These are phyloP conservation scores for Philotrypesis tridentata DNA, from an alignment of 1,140 invertebrate species.

Conservation along the genomic window DNA sequence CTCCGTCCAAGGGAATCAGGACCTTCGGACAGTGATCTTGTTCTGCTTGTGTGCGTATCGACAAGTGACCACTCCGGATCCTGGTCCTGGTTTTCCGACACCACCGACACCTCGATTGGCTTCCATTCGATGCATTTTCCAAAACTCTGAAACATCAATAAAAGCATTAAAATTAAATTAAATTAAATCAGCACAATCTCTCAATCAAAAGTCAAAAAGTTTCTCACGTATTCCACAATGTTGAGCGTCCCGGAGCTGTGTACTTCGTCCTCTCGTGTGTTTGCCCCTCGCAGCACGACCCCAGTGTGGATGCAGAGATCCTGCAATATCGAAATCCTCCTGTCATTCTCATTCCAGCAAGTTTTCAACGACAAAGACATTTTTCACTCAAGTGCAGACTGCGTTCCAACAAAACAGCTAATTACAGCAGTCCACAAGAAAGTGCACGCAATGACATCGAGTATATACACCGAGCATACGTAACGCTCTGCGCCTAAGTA, in stretches of 20 bases:
- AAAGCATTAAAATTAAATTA: conserved; percentile 35
- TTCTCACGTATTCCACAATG: conserved; percentile 73
- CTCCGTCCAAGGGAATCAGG: conserved; percentile 75
- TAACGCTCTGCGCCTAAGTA: background rate
- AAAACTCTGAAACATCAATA: conserved; percentile 64
- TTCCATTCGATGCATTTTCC: conserved; percentile 85
- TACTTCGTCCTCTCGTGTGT: conserved; percentile 69
- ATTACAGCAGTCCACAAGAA: too few species aligned
- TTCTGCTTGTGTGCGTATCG: conserved; percentile 79
- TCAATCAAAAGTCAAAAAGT: background rate
- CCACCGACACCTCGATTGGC: conserved; percentile 82
- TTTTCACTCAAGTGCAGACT: too few species aligned
- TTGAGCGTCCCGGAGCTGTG: conserved; percentile 71
- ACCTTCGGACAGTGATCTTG: conserved; percentile 73
- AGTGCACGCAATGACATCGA: too few species aligned
- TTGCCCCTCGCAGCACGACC: conserved; percentile 67
- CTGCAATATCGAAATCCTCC: conserved; percentile 54
- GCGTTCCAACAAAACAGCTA: too few species aligned
- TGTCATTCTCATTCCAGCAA: background rate
- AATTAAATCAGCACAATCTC: background rate
- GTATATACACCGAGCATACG: too few species aligned
- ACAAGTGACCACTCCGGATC: conserved; percentile 89
- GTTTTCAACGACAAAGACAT: background rate
- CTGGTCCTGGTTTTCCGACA: conserved; percentile 82
- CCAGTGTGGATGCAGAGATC: conserved; percentile 71